A percentile compares a stretch with the other conserved stretches of the same genome.
Conservation (phyloP, 1,140 invertebrate species). For the Tetragonula clypearis region DNA sequence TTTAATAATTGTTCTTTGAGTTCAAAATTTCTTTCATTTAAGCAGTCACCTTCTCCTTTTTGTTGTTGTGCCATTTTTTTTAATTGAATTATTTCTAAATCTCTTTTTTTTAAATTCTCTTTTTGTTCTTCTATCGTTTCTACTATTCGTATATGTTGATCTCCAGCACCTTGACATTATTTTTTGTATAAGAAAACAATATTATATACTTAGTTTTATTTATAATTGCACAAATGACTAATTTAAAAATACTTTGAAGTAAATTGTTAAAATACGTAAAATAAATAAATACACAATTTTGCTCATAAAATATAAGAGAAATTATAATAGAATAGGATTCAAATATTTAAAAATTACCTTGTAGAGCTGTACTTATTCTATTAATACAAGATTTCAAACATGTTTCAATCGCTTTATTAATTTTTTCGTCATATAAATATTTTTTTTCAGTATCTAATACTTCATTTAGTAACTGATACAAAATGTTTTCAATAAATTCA, state of each 20-base stretch:
- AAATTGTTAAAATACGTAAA: not conserved
- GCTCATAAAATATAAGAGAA: not conserved
- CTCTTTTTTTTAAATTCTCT: constrained; percentile 48
- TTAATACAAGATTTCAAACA: constrained; percentile 56
- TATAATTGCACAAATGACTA: not conserved
- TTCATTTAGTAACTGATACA: constrained; percentile 9
- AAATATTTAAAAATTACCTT: constrained; percentile 50
- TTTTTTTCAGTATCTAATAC: not conserved
- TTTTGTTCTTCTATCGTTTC: constrained; percentile 49
- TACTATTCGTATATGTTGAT: constrained; percentile 44
- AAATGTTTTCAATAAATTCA: constrained; percentile 31
- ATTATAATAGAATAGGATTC: not conserved
- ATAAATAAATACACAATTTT: not conserved
- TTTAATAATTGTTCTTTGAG: constrained; percentile 36
- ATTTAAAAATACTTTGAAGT: not conserved
- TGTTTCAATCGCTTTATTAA: constrained; percentile 53
- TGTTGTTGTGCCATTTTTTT: constrained; percentile 44
- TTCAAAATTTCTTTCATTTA: constrained; percentile 13
- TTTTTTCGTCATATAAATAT: constrained; percentile 40
- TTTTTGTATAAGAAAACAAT: not conserved
- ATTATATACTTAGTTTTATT: not conserved
- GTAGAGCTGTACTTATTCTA: constrained; percentile 47
- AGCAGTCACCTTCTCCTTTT: constrained; percentile 52
- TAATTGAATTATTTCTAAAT: constrained; percentile 55
- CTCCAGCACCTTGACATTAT: constrained; percentile 41